These are phyloP conservation scores for Drosophila willistoni DNA, from an alignment of 1,140 invertebrate species.

Conservation along the genomic window DNA sequence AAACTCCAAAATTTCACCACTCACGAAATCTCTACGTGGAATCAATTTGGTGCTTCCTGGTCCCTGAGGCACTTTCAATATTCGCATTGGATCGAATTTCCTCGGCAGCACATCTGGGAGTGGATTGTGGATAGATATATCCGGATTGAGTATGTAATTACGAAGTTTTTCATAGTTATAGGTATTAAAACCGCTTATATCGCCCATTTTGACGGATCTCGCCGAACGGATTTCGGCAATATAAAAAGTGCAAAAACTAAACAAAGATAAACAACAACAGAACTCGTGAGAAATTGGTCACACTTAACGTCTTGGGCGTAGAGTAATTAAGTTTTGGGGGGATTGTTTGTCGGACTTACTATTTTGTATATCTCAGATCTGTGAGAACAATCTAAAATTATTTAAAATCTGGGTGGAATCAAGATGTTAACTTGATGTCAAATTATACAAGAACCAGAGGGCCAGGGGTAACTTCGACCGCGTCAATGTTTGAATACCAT, in stretches of 20 bases:
- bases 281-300: background rate
- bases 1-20: constrained; percentile 88
- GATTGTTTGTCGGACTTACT: no score
- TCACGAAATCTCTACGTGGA: constrained; percentile 87
- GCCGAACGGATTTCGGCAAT: background rate
- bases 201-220: constrained; percentile 35
- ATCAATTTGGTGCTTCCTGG: constrained; percentile 76
- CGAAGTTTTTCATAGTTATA: constrained; percentile 62
- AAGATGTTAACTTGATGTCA: no score
- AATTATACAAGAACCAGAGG: no score
- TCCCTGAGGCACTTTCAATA: constrained; percentile 66
- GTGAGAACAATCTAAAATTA: no score
- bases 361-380: no score
- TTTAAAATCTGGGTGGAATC: no score
- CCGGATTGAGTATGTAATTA: constrained; percentile 72
- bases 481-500: no score
- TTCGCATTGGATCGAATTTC: constrained; percentile 62
- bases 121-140: constrained; percentile 73
- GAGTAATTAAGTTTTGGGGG: background rate
- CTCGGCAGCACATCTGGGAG: constrained; percentile 71
- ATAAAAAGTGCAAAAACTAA: background rate
- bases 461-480: no score
- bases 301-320: background rate
- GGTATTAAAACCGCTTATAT: constrained; percentile 57
- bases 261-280: constrained; percentile 2